Conservation (phyloP, 2,113 vertebrate genomes). For the Neopipo cinnamomea region DNA sequence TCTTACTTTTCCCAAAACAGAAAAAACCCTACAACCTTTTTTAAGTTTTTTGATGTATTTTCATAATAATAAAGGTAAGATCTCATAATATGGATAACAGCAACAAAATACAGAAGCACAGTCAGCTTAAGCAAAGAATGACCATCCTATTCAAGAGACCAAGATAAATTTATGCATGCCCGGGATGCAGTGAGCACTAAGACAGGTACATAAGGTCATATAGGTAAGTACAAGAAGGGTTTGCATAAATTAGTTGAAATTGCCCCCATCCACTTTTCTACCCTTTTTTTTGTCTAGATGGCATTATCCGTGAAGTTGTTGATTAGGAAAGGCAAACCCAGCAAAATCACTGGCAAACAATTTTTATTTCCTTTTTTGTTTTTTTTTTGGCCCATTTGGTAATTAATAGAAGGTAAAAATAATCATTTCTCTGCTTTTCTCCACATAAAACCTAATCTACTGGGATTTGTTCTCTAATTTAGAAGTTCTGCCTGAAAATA, state of each 20-base stretch:
- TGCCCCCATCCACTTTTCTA: not conserved
- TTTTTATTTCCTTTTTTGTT: not conserved
- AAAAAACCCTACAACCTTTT: not conserved
- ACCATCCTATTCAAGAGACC: not conserved
- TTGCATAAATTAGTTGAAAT: not conserved
- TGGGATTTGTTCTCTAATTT: not conserved
- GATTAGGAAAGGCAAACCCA: not conserved
- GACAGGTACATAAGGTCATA: not conserved
- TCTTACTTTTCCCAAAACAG: not conserved
- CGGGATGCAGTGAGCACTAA: not conserved
- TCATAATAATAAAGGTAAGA: not conserved
- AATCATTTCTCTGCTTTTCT: not conserved
- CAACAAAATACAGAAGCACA: not conserved
- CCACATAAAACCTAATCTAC: not conserved
- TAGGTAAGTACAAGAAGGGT: not conserved
- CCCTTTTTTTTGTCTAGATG: not conserved
- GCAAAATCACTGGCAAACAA: not conserved
- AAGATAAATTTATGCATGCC: not conserved
- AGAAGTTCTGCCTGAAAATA: not conserved
- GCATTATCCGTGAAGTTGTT: not conserved
- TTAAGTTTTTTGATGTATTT: not conserved
- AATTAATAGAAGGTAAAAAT: not conserved
- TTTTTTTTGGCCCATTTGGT: not conserved
- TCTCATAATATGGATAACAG: not conserved
- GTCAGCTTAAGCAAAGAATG: not conserved